Evolutionary conservation across 2,797 vertebrate species (phyloP).

Genomic region (Pseudochirops corinnae): DNA sequence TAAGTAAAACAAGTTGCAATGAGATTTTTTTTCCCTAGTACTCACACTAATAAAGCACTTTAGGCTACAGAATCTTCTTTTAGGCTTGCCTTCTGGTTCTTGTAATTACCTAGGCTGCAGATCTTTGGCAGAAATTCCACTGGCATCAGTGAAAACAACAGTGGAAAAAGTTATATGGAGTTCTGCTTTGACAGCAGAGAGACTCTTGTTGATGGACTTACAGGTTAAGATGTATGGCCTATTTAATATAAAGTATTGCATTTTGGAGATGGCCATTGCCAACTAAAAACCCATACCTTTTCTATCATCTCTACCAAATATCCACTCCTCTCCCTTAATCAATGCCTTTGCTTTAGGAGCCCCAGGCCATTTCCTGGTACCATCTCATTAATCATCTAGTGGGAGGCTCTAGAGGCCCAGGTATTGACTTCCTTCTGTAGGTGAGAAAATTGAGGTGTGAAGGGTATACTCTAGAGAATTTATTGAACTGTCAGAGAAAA

Average conservation of each 20-base stretch:
- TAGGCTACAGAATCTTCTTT: neutral
- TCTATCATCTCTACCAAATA: neutral
- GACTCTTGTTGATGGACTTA: neutral
- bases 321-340: neutral
- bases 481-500: neutral
- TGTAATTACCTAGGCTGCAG: conserved; percentile 2
- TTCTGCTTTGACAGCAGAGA: neutral
- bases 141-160: neutral
- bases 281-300: neutral
- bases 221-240: neutral
- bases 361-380: neutral
- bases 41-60: neutral
- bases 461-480: neutral
- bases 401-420: neutral
- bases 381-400: conserved; percentile 5
- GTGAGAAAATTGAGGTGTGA: neutral
- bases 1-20: neutral
- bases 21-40: neutral
- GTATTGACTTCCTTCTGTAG: neutral
- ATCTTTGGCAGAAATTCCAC: neutral
- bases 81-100: conserved; percentile 16
- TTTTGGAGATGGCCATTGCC: conserved; percentile 1
- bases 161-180: neutral
- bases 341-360: conserved; percentile 4
- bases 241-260: neutral